phyloP scores from a whole-genome alignment of 2,113 vertebrate genomes.

The Ctenomys sociabilis region DNA sequence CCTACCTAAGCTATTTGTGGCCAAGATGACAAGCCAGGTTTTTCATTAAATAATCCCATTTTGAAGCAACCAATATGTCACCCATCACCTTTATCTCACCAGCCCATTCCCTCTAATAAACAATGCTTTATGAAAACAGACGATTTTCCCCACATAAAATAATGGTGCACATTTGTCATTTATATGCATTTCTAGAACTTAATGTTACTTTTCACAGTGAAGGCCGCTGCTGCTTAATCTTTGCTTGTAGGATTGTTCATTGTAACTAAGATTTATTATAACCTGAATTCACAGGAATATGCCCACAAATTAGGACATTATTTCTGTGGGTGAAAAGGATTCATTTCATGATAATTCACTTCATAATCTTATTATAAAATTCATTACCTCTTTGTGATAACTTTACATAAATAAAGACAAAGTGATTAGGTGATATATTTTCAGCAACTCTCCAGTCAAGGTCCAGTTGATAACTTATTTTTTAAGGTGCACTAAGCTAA shows the following conservation, averaged over 20 bases:
- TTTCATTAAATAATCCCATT: background rate
- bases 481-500: background rate
- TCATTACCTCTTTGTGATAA: constrained; percentile 60
- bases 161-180: background rate
- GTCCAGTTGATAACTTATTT: constrained; percentile 50
- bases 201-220: constrained; percentile 26
- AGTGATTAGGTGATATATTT: constrained; percentile 63
- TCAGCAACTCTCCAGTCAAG: constrained; percentile 55
- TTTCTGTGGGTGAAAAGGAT: constrained; percentile 67
- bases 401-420: constrained; percentile 58
- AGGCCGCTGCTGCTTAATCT: background rate
- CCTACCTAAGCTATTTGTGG: background rate
- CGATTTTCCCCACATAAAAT: background rate
- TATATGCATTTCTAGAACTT: constrained; percentile 19
- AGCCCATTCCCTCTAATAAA: background rate
- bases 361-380: constrained; percentile 68
- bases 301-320: constrained; percentile 67
- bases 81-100: background rate
- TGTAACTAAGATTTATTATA: constrained; percentile 62
- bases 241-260: background rate
- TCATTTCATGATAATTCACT: constrained; percentile 62
- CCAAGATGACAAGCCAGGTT: background rate
- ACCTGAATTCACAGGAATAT: constrained; percentile 60
- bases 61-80: constrained; percentile 8
- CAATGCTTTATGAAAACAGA: constrained; percentile 28